A percentile compares a stretch with the other conserved stretches of the same genome.
phyloP scores from a whole-genome alignment of 2,113 vertebrate genomes.

The Tachycineta bicolor region DNA sequence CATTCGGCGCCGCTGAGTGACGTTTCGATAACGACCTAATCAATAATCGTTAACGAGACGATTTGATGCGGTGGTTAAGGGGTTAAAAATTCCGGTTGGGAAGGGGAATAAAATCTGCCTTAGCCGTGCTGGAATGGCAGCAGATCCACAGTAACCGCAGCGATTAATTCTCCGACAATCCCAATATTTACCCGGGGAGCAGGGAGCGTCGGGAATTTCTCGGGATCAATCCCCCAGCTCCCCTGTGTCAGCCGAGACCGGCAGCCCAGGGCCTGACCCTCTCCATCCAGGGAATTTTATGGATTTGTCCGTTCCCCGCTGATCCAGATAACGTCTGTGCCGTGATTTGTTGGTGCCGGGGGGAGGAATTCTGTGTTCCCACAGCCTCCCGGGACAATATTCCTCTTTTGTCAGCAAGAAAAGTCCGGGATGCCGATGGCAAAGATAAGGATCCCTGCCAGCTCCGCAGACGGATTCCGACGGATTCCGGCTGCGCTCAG shows the following conservation, averaged over 20 bases:
- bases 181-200: not conserved
- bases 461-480: not conserved
- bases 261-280: not conserved
- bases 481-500: not conserved
- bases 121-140: not conserved
- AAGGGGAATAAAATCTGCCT: not conserved
- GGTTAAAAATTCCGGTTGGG: not conserved
- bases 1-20: not conserved
- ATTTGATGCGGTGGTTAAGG: accelerated
- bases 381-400: not conserved
- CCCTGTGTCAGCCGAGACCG: not conserved
- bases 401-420: conserved; percentile 19
- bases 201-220: not conserved
- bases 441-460: conserved; percentile 43
- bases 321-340: not conserved
- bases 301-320: not conserved
- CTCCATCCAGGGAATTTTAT: not conserved
- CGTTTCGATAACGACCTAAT: accelerated
- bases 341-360: not conserved
- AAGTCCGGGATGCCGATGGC: conserved; percentile 33
- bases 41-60: accelerated
- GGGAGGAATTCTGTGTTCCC: not conserved
- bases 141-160: accelerated
- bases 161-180: not conserved
- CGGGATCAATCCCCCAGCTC: not conserved